Base-by-base conservation (phyloP, 1,140 invertebrate genomes). In the Panagrolaimus sp. region DNA sequence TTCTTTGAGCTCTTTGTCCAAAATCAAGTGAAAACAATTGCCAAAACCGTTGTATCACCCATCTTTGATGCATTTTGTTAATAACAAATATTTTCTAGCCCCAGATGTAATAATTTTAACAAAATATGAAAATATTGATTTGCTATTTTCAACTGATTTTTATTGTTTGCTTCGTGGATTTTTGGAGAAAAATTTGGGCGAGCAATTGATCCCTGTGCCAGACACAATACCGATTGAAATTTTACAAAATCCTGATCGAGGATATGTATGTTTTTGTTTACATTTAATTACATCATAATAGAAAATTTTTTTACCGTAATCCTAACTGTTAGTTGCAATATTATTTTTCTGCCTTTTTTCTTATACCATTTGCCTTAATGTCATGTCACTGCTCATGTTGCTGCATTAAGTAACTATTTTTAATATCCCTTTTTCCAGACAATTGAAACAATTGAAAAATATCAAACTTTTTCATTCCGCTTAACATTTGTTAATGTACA, bases 131-230 rank as follows among this genome's bases (percentile, higher is more conserved):
- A 92, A 91, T 31, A 88, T 96, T 71, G 89, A 91, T 79, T 89
- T 89, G 67, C 87, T 89, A n/a, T 80, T 97, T 23, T 90, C 93
- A 84, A 86, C 90, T 20, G 85, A 88, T 14, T 92, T 96, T 81
- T 97, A 96, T 83, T 89, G 90, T 83, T 83, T 96, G 9, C 88
- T 97, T 20, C 87, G 91, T 62, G 93, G 92, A 25, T 85, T 98
- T 23, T 84, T 98, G 0, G 88, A 89, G 0, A 90, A 92, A 81
- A 98, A 98, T 85, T 88, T 98, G 48, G 93, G 92, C 14, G 94
- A 98, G 84, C 88, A 88, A 70, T 84, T 94, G 13, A 90, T 90
- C 68, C 90, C 91, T 25, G 67, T 73, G 80, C 74, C 84, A 85
- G 42, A 75, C 25, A 75, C 72, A 23, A 73, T 74, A 69, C 72